Evolutionary conservation across 2,888 invertebrate species (phyloP).

Genomic region (Pseudolycoriella hygida): DNA sequence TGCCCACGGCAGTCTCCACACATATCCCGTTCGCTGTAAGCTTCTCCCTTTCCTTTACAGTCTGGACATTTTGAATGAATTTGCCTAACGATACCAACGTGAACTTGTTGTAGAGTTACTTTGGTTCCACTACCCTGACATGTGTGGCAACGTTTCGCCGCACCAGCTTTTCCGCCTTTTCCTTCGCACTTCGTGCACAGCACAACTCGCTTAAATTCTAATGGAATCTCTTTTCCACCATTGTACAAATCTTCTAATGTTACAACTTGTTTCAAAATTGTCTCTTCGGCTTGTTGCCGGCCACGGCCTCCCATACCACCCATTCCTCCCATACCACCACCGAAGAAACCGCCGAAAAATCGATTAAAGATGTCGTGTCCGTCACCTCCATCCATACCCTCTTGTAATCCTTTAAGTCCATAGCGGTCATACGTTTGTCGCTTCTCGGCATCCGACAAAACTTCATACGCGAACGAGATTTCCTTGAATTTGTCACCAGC

Average conservation of each 20-base stretch:
- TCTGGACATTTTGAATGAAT: constrained; percentile 40
- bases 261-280: constrained; percentile 67
- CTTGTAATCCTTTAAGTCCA: constrained; percentile 77
- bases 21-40: constrained; percentile 62
- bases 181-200: constrained; percentile 22
- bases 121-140: constrained; percentile 59
- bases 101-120: constrained; percentile 6
- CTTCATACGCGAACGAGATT: constrained; percentile 89
- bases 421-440: constrained; percentile 68
- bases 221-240: constrained; percentile 51
- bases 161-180: constrained; percentile 50
- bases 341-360: constrained; percentile 40
- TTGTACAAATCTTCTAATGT: constrained; percentile 81
- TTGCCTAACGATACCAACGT: constrained; percentile 35
- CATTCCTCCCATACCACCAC: constrained; percentile 20
- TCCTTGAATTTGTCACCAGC: constrained; percentile 90
- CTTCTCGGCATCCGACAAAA: constrained; percentile 77
- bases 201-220: constrained; percentile 20
- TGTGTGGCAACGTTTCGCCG: constrained; percentile 42
- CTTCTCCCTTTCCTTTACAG: constrained; percentile 52
- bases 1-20: constrained; percentile 70
- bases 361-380: constrained; percentile 51
- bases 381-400: constrained; percentile 43
- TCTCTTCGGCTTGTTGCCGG: constrained; percentile 56
- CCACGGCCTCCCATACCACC: constrained; percentile 33